Conservation (phyloP, 2,888 invertebrate species). For the Caenorhabditis afra region DNA sequence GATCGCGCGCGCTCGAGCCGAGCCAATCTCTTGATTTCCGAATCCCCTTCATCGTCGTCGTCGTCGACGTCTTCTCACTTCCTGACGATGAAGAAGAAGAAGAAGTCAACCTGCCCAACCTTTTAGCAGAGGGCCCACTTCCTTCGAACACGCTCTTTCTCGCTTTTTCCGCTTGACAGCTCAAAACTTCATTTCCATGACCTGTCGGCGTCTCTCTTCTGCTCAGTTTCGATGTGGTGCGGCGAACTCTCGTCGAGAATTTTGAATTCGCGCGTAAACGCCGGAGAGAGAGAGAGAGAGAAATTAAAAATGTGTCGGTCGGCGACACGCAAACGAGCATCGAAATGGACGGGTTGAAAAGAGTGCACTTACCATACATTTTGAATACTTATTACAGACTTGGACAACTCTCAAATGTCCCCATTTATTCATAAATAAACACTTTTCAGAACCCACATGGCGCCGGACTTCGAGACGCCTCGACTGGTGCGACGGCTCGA, state of each 20-base stretch:
- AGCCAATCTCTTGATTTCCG: too few relatives aligned
- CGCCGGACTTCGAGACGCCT: slow-evolving; percentile 79
- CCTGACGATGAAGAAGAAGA: not conserved
- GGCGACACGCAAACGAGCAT: too few relatives aligned
- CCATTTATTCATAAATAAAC: too few relatives aligned
- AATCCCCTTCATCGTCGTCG: not conserved
- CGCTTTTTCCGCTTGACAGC: slow-evolving; percentile 14
- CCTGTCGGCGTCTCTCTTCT: slow-evolving; percentile 3
- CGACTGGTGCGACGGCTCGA: slow-evolving; percentile 78
- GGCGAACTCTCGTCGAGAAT: slow-evolving; percentile 6
- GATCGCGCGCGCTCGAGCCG: too few relatives aligned
- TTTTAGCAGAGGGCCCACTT: slow-evolving; percentile 12
- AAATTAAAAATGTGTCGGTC: slow-evolving; percentile 50
- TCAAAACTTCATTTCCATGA: slow-evolving; percentile 1
- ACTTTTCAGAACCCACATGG: slow-evolving; percentile 78
- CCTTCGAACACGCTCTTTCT: slow-evolving; percentile 1
- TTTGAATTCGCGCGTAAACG: too few relatives aligned
- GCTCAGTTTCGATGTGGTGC: too few relatives aligned
- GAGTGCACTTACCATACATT: too few relatives aligned
- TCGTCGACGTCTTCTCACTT: not conserved
- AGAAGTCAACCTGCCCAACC: slow-evolving; percentile 4
- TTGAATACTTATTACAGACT: too few relatives aligned
- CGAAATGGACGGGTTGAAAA: not conserved
- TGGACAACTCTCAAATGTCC: too few relatives aligned
- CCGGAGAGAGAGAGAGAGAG: too few relatives aligned